A percentile compares a stretch with the other conserved stretches of the same genome.
phyloP scores from a whole-genome alignment of 2,888 invertebrate genomes.

The Platynereis dumerilii region DNA sequence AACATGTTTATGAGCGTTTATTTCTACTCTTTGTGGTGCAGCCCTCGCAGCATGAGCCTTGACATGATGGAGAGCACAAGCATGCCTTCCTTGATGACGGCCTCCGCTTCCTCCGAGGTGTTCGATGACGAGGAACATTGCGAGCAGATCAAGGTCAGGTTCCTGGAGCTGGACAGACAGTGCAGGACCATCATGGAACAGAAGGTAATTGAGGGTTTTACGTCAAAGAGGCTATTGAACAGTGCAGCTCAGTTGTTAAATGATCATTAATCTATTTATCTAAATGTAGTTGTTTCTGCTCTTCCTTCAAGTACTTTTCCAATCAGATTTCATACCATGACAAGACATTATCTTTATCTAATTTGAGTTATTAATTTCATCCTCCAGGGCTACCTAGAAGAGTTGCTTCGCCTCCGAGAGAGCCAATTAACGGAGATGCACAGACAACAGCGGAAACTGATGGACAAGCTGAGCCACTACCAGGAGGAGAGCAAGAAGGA shows the following conservation, averaged over 20 bases:
- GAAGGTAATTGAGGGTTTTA: conserved; percentile 42
- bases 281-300: too few species aligned
- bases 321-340: too few species aligned
- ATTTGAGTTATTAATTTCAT: too few species aligned
- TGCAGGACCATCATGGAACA: conserved; percentile 45
- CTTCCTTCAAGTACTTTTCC: too few species aligned
- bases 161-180: conserved; percentile 41
- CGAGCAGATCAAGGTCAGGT: conserved; percentile 36
- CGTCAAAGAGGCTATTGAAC: not conserved
- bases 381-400: conserved; percentile 51
- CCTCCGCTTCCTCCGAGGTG: conserved; percentile 5
- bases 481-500: conserved; percentile 39
- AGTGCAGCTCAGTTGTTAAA: too few species aligned
- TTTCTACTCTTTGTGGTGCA: conserved; percentile 15
- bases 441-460: conserved; percentile 27
- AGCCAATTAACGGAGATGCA: conserved; percentile 41
- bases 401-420: conserved; percentile 45
- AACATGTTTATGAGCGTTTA: too few species aligned
- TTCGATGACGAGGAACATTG: conserved; percentile 21
- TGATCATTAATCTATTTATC: too few species aligned
- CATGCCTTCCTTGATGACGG: not conserved
- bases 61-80: conserved; percentile 37
- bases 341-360: too few species aligned
- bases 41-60: conserved; percentile 38
- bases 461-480: conserved; percentile 32